Evolutionary conservation across 1,140 invertebrate species (phyloP).

Genomic region (Bradynema listronoti): DNA sequence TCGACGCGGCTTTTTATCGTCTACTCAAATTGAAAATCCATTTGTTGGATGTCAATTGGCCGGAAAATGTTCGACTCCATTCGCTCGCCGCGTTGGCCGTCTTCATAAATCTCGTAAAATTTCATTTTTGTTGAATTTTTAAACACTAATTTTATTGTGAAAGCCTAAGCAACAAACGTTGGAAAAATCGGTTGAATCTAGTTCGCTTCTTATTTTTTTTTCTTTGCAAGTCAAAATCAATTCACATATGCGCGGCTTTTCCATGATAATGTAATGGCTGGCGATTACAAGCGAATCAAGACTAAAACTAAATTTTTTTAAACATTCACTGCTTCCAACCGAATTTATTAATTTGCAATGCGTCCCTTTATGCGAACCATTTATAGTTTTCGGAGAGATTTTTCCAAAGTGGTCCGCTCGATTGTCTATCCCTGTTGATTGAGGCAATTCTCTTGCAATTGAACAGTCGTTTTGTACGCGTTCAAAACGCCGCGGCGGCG

Average conservation of each 20-base stretch:
- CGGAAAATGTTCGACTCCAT: constrained; percentile 78
- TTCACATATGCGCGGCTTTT: background rate
- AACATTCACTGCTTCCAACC: background rate
- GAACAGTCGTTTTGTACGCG: constrained; percentile 41
- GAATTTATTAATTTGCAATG: background rate
- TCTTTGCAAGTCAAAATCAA: constrained; percentile 15
- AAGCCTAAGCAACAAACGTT: background rate
- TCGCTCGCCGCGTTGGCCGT: constrained; percentile 79
- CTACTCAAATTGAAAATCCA: constrained; percentile 76
- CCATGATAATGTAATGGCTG: background rate
- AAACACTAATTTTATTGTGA: background rate
- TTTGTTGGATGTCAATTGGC: constrained; percentile 78
- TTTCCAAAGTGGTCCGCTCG: constrained; percentile 46
- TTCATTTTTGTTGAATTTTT: constrained; percentile 69
- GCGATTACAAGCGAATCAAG: background rate
- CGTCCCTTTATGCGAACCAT: background rate
- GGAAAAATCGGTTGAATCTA: constrained; percentile 40
- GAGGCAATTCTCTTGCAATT: constrained; percentile 47
- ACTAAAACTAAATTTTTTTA: background rate
- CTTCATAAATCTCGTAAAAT: constrained; percentile 76
- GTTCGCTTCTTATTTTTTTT: constrained; percentile 54
- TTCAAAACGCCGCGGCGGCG: constrained; percentile 51
- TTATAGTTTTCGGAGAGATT: constrained; percentile 32
- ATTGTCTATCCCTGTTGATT: constrained; percentile 42
- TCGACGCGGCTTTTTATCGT: constrained; percentile 72